phyloP scores from a whole-genome alignment of 2,113 vertebrate species.

The Hemiscyllium ocellatum region DNA sequence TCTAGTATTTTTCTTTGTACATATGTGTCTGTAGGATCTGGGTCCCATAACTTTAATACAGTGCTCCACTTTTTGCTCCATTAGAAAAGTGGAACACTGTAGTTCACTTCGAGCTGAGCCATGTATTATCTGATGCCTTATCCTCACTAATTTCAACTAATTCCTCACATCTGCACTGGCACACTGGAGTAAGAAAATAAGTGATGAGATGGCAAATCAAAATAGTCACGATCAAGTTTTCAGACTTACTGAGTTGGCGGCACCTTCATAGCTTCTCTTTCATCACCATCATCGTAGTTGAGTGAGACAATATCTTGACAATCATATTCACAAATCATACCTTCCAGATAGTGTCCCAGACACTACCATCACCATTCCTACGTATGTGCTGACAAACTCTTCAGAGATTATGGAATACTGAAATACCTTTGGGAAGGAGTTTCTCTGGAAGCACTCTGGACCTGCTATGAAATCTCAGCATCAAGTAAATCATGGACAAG shows the following conservation, averaged over 20 bases:
- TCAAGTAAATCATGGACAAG: too few species aligned
- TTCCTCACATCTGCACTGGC: neutral
- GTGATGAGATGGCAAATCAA: neutral
- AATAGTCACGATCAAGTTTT: neutral
- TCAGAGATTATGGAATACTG: too few species aligned
- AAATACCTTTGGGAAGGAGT: too few species aligned
- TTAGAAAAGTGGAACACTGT: neutral
- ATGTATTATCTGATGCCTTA: neutral
- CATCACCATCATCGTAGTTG: neutral
- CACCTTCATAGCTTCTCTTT: neutral
- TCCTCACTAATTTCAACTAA: neutral
- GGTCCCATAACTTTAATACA: neutral
- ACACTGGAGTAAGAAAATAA: neutral
- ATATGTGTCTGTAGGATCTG: neutral
- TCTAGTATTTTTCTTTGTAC: neutral
- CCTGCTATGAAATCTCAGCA: too few species aligned
- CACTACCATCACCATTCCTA: too few species aligned
- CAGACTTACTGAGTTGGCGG: too few species aligned
- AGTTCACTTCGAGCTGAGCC: neutral
- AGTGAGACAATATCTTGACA: too few species aligned
- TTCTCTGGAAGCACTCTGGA: too few species aligned
- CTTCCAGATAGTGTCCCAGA: too few species aligned
- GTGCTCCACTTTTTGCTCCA: neutral
- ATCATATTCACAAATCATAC: too few species aligned
- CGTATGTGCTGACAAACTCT: too few species aligned